phyloP scores from a whole-genome alignment of 2,113 vertebrate species.

The Microcebus murinus region DNA sequence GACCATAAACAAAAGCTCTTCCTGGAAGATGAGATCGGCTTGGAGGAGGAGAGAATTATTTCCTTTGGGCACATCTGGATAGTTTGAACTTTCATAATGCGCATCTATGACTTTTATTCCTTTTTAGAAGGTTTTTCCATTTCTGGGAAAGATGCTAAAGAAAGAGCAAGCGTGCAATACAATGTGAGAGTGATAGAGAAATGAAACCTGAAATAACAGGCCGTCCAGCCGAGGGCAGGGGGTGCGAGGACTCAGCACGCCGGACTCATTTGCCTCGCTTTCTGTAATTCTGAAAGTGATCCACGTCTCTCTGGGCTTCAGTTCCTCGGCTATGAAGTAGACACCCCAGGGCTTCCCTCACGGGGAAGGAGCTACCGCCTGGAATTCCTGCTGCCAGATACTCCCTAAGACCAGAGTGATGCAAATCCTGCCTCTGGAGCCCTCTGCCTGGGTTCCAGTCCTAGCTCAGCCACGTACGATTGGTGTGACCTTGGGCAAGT shows the following conservation, averaged over 20 bases:
- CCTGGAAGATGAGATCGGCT: neutral
- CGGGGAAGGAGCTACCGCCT: neutral
- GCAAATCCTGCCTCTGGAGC: neutral
- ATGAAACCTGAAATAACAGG: neutral
- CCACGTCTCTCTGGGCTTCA: neutral
- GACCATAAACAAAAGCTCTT: neutral
- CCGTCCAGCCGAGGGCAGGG: rapidly evolving
- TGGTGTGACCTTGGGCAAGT: neutral
- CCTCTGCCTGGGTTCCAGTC: neutral
- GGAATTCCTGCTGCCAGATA: neutral
- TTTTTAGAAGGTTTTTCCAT: neutral
- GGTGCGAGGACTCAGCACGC: rapidly evolving
- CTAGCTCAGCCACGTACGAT: neutral
- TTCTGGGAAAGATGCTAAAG: neutral
- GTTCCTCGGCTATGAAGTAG: neutral
- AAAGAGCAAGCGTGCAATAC: neutral
- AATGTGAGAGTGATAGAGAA: neutral
- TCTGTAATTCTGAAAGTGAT: neutral
- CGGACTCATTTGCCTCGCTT: rapidly evolving
- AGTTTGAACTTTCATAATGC: neutral
- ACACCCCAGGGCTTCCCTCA: neutral
- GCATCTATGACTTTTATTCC: neutral
- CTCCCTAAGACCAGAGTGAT: neutral
- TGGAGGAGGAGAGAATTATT: neutral
- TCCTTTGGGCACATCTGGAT: neutral